phyloP scores from a whole-genome alignment of 2,888 invertebrate genomes.

The Chymomyza amoena region DNA sequence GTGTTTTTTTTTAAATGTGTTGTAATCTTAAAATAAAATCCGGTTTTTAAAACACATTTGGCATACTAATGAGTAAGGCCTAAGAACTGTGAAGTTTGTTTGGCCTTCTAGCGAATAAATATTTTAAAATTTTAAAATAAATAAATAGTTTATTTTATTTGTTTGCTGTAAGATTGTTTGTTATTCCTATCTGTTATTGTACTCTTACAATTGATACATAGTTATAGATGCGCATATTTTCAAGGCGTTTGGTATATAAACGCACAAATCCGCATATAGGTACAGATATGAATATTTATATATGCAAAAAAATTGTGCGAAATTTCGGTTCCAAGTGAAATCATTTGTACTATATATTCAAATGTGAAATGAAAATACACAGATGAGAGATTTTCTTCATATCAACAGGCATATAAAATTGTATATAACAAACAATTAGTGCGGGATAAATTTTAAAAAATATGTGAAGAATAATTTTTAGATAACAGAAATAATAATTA shows the following conservation, averaged over 20 bases:
- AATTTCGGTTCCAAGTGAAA: neutral
- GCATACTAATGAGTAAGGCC: neutral
- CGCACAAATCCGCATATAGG: constrained; percentile 26
- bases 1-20: neutral
- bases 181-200: constrained; percentile 14
- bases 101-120: neutral
- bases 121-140: too few relatives aligned
- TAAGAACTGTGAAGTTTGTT: neutral
- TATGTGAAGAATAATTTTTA: neutral
- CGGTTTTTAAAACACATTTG: constrained; percentile 30
- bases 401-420: neutral
- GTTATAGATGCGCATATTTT: constrained; percentile 14
- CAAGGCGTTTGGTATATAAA: neutral
- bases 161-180: constrained; percentile 3
- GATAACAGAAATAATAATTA: neutral
- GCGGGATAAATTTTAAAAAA: neutral
- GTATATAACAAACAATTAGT: neutral
- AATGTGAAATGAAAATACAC: constrained; percentile 2
- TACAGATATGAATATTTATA: constrained; percentile 16
- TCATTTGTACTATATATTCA: neutral
- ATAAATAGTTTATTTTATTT: constrained; percentile 12
- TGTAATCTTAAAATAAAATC: constrained; percentile 38
- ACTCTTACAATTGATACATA: too few relatives aligned
- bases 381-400: neutral
- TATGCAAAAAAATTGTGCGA: neutral